Percentiles rank a stretch among this genome's conserved stretches.
Evolutionary conservation across 2,113 vertebrate species (phyloP).

Genomic region (Seriola quinqueradiata): DNA sequence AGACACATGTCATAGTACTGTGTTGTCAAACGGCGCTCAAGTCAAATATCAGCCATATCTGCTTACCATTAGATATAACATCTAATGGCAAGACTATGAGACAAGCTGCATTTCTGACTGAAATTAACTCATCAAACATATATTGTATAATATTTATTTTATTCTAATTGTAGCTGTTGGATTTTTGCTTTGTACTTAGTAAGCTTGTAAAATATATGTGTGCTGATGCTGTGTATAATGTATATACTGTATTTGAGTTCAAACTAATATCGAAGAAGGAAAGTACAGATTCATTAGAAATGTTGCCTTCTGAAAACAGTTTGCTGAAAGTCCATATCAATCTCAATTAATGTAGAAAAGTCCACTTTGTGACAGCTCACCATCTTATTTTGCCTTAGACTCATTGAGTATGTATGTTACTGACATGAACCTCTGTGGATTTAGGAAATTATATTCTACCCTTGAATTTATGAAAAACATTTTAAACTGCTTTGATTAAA

Average conservation of each 20-base stretch:
- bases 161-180: background rate
- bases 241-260: conserved; percentile 19
- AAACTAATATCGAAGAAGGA: conserved; percentile 1
- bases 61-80: background rate
- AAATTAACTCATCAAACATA: conserved; percentile 2
- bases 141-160: conserved; percentile 59
- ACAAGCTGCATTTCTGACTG: background rate
- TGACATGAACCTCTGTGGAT: background rate
- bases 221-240: conserved; percentile 34
- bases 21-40: conserved; percentile 1
- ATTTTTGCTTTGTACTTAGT: conserved; percentile 7
- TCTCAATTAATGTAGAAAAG: background rate
- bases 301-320: conserved; percentile 1
- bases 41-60: conserved; percentile 6
- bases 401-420: background rate
- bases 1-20: conserved; percentile 1
- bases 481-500: background rate
- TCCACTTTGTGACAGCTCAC: too few species aligned
- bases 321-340: background rate
- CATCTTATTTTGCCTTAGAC: background rate
- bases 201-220: conserved; percentile 10
- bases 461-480: background rate
- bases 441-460: background rate
- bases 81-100: background rate
- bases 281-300: background rate